Conservation (phyloP, 2,888 invertebrate genomes). For the Rhingia campestris region DNA sequence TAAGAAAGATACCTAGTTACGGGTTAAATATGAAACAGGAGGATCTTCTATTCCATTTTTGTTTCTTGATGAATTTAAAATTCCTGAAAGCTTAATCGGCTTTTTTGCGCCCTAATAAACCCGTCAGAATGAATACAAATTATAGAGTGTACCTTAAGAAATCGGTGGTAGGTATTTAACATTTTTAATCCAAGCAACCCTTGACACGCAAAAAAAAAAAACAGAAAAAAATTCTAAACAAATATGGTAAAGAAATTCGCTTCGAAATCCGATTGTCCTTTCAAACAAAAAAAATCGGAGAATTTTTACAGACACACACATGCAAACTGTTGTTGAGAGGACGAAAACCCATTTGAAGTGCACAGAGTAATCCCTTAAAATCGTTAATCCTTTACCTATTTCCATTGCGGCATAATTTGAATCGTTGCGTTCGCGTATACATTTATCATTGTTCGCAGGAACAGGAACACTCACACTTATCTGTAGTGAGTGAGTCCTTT, state of each 20-base stretch:
- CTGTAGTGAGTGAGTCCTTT: slow-evolving; percentile 42
- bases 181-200: slow-evolving; percentile 48
- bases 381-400: slow-evolving; percentile 75
- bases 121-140: slow-evolving; percentile 33
- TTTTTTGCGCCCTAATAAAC: slow-evolving; percentile 62
- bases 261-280: slow-evolving; percentile 40
- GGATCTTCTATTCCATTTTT: slow-evolving; percentile 18
- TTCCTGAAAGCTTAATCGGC: slow-evolving; percentile 44
- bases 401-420: slow-evolving; percentile 67
- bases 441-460: slow-evolving; percentile 47
- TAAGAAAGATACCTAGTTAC: slow-evolving; percentile 32
- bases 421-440: slow-evolving; percentile 44
- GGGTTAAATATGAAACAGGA: slow-evolving; percentile 26
- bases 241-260: slow-evolving; percentile 16
- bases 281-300: slow-evolving; percentile 11
- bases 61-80: slow-evolving; percentile 26
- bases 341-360: slow-evolving; percentile 34
- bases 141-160: slow-evolving; percentile 31
- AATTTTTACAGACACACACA: slow-evolving; percentile 12
- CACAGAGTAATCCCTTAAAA: slow-evolving; percentile 71
- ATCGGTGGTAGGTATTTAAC: background rate
- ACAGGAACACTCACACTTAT: background rate
- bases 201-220: slow-evolving; percentile 23
- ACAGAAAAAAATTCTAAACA: slow-evolving; percentile 41
- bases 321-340: background rate